These are phyloP conservation scores for Canis aureus DNA, from an alignment of 2,113 vertebrate genomes.

Conservation along the genomic window DNA sequence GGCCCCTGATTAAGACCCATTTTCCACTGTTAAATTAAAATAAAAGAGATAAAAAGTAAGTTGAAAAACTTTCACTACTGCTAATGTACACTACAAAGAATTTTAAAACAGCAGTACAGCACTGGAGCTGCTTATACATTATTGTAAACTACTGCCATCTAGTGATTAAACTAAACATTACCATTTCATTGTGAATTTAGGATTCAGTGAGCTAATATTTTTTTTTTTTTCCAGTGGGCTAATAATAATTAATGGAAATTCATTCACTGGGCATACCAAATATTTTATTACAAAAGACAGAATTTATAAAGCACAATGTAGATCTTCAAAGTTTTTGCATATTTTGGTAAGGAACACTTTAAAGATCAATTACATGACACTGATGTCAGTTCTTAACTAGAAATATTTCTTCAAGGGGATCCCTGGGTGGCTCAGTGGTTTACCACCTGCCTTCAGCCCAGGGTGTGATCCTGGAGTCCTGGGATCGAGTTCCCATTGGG, in stretches of 20 bases:
- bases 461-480: too few species aligned
- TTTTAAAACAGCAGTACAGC: background rate
- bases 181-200: background rate
- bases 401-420: background rate
- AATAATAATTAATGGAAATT: background rate
- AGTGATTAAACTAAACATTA: background rate
- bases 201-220: background rate
- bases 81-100: background rate
- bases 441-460: too few species aligned
- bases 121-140: background rate
- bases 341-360: background rate
- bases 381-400: background rate
- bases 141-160: conserved; percentile 70
- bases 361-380: conserved; percentile 5
- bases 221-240: background rate
- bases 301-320: background rate
- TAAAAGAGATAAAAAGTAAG: background rate
- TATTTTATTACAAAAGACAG: background rate
- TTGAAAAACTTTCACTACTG: background rate
- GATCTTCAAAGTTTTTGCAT: background rate
- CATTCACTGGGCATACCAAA: background rate
- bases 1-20: background rate
- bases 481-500: too few species aligned
- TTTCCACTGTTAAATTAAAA: background rate
- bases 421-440: too few species aligned